Evolutionary conservation across 2,113 vertebrate species (phyloP).

Genomic region (Caranx ignobilis): DNA sequence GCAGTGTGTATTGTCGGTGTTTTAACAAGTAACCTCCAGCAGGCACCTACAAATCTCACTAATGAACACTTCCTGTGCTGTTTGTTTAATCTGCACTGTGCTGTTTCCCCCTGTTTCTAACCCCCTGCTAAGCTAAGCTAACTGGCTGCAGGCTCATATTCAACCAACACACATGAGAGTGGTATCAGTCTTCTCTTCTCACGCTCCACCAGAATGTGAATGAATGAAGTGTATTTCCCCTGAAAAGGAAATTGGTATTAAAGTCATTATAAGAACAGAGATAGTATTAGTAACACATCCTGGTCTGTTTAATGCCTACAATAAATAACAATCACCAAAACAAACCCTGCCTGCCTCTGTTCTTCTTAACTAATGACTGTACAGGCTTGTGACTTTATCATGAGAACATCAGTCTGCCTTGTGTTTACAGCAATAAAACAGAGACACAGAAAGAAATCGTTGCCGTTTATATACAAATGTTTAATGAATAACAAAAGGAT

Average conservation of each 20-base stretch:
- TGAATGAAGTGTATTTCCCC: not conserved
- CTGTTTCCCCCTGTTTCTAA: no score
- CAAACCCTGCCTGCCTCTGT: slow-evolving; percentile 10
- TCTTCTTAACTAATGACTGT: not conserved
- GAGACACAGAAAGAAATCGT: slow-evolving; percentile 18
- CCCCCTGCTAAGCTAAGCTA: no score
- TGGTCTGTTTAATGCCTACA: slow-evolving; percentile 2
- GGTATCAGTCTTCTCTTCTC: no score
- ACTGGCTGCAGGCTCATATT: not conserved
- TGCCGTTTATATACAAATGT: slow-evolving; percentile 80
- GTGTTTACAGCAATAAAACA: slow-evolving; percentile 11
- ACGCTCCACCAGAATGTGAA: no score
- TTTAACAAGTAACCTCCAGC: no score
- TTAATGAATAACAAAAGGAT: slow-evolving; percentile 85
- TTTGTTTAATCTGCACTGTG: not conserved
- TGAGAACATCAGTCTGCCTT: not conserved
- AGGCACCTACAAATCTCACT: not conserved
- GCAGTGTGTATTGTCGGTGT: no score
- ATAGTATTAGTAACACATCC: not conserved
- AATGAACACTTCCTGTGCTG: not conserved
- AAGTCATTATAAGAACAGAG: not conserved
- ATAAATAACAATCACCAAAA: slow-evolving; percentile 13
- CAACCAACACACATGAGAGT: no score
- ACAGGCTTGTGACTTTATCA: not conserved
- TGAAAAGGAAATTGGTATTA: not conserved